phyloP scores from a whole-genome alignment of 1,140 invertebrate genomes.

The Tyrophagus putrescentiae region DNA sequence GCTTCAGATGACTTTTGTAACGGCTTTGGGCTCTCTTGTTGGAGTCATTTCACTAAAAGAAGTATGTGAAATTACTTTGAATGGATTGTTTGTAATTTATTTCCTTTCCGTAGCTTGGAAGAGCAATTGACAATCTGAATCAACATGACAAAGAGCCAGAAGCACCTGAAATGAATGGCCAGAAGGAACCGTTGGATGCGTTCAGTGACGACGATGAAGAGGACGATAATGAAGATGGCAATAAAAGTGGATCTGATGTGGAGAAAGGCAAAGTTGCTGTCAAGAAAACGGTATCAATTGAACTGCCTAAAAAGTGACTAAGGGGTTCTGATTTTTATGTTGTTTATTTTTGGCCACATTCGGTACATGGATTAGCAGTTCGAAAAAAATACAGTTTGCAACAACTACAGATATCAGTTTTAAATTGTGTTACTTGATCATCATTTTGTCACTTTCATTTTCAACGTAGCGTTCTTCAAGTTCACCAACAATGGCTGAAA shows the following conservation, averaged over 20 bases:
- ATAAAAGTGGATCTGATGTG: too few relatives aligned
- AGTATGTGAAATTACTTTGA: neutral
- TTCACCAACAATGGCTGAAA: too few relatives aligned
- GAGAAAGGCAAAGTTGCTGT: conserved; percentile 41
- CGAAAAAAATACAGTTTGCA: too few relatives aligned
- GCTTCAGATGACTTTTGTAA: neutral
- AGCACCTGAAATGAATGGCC: neutral
- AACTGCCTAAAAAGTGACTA: too few relatives aligned
- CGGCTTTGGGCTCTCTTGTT: neutral
- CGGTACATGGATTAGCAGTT: too few relatives aligned
- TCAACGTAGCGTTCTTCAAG: too few relatives aligned
- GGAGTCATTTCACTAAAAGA: conserved; percentile 1
- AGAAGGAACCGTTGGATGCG: neutral
- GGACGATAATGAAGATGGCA: neutral
- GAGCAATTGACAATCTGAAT: neutral
- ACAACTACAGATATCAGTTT: too few relatives aligned
- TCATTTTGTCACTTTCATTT: too few relatives aligned
- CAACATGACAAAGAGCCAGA: conserved; percentile 38
- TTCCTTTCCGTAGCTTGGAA: neutral
- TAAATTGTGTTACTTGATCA: too few relatives aligned
- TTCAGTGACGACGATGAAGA: neutral
- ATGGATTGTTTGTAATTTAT: neutral
- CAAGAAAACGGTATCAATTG: too few relatives aligned
- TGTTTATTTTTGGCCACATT: too few relatives aligned
- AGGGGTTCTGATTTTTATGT: too few relatives aligned